Conservation (phyloP, 2,113 vertebrate species). For the Pelodiscus sinensis region DNA sequence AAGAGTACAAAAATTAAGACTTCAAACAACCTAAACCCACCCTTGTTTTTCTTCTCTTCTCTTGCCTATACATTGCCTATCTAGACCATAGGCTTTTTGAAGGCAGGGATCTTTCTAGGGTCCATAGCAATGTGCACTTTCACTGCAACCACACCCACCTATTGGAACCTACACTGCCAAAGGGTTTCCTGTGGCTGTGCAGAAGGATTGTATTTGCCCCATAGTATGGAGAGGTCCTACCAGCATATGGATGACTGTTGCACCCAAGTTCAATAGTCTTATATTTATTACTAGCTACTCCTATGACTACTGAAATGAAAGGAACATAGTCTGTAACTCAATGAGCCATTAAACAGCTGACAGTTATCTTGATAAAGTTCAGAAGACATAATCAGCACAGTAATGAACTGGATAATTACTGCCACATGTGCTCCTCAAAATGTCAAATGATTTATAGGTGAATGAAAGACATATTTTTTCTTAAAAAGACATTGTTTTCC, state of each 20-base stretch:
- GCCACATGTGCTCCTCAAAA: conserved; percentile 10
- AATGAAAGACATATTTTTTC: background rate
- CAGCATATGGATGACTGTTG: background rate
- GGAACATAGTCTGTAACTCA: background rate
- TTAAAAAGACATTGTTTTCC: background rate
- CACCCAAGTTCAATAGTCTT: background rate
- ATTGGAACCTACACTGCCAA: background rate
- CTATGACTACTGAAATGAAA: background rate
- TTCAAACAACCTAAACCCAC: background rate
- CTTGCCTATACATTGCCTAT: background rate
- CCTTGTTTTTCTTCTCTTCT: background rate
- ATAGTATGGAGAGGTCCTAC: background rate
- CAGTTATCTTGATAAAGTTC: background rate
- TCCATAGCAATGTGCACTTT: fast-evolving
- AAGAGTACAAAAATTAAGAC: background rate
- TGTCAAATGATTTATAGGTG: conserved; percentile 12
- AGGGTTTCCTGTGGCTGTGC: background rate
- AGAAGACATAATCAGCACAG: background rate
- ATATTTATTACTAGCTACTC: background rate
- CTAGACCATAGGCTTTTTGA: background rate
- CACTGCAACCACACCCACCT: background rate
- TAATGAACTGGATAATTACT: conserved; percentile 30
- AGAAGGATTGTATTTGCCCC: background rate
- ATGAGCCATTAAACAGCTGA: conserved; percentile 1
- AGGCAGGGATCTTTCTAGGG: background rate